Base-by-base conservation (phyloP, 2,888 invertebrate genomes). In the Meloe dianella region DNA sequence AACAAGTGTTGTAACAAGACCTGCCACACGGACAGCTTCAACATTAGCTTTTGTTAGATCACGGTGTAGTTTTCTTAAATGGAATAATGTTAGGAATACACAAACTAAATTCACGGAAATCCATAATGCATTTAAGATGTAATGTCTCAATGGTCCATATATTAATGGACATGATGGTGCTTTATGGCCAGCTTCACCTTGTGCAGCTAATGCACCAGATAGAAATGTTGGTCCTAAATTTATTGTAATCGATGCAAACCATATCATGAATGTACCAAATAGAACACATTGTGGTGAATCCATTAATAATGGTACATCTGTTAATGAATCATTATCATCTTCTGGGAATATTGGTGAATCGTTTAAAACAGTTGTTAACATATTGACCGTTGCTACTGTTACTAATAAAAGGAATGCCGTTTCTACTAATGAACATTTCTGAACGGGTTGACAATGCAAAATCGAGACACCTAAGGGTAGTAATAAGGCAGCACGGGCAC, bases 261-360 rank as follows among this genome's bases (percentile, higher is more conserved):
- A 96, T 80, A 95, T 95, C 91, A 95, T 95, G 84, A 94, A 93
- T 62, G 94, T 91, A 71, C 95, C 95, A 84, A 96, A 96, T 60
- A 94, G 87, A 70, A 95, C 94, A 84, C 96, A 96, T 88, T 94
- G 91, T 2, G 94, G 94, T 68, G 92, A 93, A 83, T 94, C 94
- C 91, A 93, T 92, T 71, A 93, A 87, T 74, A 93, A 85, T 88
- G 78, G 80, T 41, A 75, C 78, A 67, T 81, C 80, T 22, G 81
- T 77, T 67, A 90, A 87, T 74, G 90, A 85, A 75, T 90, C 89
- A 74, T 88, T 88, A 74, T 91, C 91, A 77, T 91, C 91, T 79
- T 92, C 91, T n/a, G 93, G 93, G 78, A 94, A 92, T 67, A 94
- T 90, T 47, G 94, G 94, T 71, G 93, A 93, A 84, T 94, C 94